Conservation (phyloP, 1,140 invertebrate species). For the Potamilus streckersoni region DNA sequence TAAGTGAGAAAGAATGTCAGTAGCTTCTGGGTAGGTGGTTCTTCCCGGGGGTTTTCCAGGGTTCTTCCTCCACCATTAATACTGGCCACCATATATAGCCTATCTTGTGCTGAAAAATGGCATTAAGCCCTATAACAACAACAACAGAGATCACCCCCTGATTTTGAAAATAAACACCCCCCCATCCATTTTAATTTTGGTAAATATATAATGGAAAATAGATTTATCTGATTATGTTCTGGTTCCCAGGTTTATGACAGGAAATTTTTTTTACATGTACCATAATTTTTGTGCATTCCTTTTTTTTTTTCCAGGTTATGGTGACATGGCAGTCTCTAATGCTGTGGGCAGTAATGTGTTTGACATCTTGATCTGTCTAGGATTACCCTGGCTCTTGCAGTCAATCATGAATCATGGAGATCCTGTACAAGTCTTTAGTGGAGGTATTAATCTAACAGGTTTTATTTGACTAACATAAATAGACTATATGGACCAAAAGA, state of each 20-base stretch:
- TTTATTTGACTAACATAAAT: too few species aligned
- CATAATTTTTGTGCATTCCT: not conserved
- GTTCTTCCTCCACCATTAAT: too few species aligned
- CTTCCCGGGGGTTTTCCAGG: too few species aligned
- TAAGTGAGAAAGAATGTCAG: too few species aligned
- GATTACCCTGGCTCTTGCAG: conserved; percentile 70
- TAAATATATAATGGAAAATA: not conserved
- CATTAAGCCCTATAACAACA: too few species aligned
- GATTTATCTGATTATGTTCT: not conserved
- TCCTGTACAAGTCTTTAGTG: conserved; percentile 61
- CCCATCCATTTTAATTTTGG: not conserved
- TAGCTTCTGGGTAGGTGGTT: too few species aligned
- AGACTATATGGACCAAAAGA: too few species aligned
- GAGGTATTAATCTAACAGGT: conserved; percentile 48
- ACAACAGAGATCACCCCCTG: too few species aligned
- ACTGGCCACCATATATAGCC: too few species aligned
- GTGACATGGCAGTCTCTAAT: conserved; percentile 68
- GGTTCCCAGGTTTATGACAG: too few species aligned
- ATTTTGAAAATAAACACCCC: not conserved
- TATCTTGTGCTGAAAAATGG: too few species aligned
- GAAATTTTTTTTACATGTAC: too few species aligned
- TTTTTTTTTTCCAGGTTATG: conserved; percentile 53
- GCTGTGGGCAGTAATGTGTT: conserved; percentile 68
- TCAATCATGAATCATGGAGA: conserved; percentile 81
- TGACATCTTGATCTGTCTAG: conserved; percentile 67